Evolutionary conservation across 2,888 invertebrate species (phyloP).

Genomic region (Idaea dimidiata): DNA sequence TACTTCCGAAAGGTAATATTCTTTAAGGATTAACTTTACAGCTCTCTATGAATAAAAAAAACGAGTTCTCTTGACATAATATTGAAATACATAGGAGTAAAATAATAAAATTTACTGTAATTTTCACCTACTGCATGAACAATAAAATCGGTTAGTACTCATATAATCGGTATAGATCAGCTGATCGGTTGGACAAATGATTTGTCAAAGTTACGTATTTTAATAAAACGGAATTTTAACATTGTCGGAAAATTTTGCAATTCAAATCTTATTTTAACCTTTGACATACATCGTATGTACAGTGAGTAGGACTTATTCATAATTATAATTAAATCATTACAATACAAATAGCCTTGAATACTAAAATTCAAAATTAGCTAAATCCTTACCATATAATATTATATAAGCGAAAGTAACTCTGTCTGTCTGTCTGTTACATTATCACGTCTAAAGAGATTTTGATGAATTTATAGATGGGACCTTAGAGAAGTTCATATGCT

Average conservation of each 20-base stretch:
- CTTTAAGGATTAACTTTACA: conserved; percentile 44
- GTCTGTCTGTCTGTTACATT: too few species aligned
- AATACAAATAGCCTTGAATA: not conserved
- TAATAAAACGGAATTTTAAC: not conserved
- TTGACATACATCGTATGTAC: not conserved
- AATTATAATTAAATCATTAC: not conserved
- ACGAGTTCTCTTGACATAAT: conserved; percentile 47
- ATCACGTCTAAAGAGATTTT: too few species aligned
- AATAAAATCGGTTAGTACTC: too few species aligned
- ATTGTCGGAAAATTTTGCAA: not conserved
- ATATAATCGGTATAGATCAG: too few species aligned
- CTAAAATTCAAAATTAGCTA: not conserved
- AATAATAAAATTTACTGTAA: conserved; percentile 15
- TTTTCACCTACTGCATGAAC: too few species aligned
- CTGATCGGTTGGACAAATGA: not conserved
- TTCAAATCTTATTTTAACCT: not conserved
- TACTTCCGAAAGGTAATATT: conserved; percentile 51
- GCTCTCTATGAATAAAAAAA: conserved; percentile 50
- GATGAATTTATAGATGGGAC: too few species aligned
- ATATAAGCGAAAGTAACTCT: too few species aligned
- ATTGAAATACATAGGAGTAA: conserved; percentile 36
- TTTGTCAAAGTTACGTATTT: not conserved
- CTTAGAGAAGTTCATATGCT: too few species aligned
- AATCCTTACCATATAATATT: too few species aligned
- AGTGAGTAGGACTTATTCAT: not conserved